phyloP scores from a whole-genome alignment of 2,888 invertebrate species.

The Sminthurinus aureus region DNA sequence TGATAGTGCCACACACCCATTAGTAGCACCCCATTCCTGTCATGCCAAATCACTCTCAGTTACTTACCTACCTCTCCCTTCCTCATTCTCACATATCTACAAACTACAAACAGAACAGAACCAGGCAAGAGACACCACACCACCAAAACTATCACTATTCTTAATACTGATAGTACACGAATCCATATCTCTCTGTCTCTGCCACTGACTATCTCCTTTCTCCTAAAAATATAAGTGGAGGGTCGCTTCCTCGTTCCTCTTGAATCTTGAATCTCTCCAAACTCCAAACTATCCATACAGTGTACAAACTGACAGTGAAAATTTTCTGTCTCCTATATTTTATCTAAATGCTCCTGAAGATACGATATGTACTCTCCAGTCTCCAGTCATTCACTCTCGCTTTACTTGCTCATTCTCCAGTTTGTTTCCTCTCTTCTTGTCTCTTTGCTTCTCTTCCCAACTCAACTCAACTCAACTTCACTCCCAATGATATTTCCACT shows the following conservation, averaged over 20 bases:
- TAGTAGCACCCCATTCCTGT: constrained; percentile 60
- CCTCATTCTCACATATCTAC: not conserved
- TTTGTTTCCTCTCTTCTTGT: not conserved
- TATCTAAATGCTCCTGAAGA: constrained; percentile 6
- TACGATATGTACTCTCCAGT: not conserved
- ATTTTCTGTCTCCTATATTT: constrained; percentile 10
- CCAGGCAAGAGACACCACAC: not conserved
- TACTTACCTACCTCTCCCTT: constrained; percentile 32
- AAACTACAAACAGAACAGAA: not conserved
- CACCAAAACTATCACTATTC: not conserved
- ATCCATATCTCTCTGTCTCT: not conserved
- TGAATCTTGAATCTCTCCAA: not conserved
- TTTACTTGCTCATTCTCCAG: too few relatives aligned
- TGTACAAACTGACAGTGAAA: not conserved
- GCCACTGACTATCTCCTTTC: not conserved
- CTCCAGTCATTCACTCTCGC: not conserved
- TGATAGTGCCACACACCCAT: constrained; percentile 55
- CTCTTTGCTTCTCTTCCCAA: not conserved
- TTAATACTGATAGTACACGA: not conserved
- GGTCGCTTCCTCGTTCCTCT: too few relatives aligned
- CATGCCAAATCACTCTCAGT: constrained; percentile 48
- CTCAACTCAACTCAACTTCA: too few relatives aligned
- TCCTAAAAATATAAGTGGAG: not conserved
- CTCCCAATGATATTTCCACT: too few relatives aligned
- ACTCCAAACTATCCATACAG: not conserved